These are phyloP conservation scores for Crepidodera aurea DNA, from an alignment of 2,888 invertebrate genomes.

Conservation along the genomic window DNA sequence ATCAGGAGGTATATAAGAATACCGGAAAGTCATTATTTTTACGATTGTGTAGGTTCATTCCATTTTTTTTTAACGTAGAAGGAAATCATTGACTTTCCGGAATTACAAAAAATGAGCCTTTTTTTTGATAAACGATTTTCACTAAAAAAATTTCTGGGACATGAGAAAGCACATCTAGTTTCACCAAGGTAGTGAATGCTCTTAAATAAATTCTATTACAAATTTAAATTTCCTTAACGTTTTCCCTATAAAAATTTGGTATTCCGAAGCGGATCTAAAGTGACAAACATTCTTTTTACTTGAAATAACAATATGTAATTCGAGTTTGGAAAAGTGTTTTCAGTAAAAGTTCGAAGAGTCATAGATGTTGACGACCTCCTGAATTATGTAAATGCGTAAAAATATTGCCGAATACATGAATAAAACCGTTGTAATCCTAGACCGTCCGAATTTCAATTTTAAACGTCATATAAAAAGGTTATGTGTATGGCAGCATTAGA, in stretches of 20 bases:
- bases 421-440: conserved; percentile 19
- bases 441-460: conserved; percentile 13
- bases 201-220: no score
- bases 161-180: no score
- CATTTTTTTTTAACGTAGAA: no score
- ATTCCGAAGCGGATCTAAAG: background rate
- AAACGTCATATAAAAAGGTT: conserved; percentile 23
- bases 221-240: no score
- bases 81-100: no score
- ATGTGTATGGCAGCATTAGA: conserved; percentile 2
- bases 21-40: no score
- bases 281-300: conserved; percentile 1
- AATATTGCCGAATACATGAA: conserved; percentile 23
- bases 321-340: conserved; percentile 13
- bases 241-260: background rate
- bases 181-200: no score
- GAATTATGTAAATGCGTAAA: conserved; percentile 21
- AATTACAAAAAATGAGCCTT: no score
- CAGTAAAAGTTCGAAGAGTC: background rate
- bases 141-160: no score
- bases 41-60: no score
- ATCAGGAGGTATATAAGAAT: no score
- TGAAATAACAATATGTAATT: conserved; percentile 1
- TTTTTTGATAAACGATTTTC: no score
- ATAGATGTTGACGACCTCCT: conserved; percentile 15